Base-by-base conservation (phyloP, 2,113 vertebrate genomes). In the Peucedramus taeniatus region DNA sequence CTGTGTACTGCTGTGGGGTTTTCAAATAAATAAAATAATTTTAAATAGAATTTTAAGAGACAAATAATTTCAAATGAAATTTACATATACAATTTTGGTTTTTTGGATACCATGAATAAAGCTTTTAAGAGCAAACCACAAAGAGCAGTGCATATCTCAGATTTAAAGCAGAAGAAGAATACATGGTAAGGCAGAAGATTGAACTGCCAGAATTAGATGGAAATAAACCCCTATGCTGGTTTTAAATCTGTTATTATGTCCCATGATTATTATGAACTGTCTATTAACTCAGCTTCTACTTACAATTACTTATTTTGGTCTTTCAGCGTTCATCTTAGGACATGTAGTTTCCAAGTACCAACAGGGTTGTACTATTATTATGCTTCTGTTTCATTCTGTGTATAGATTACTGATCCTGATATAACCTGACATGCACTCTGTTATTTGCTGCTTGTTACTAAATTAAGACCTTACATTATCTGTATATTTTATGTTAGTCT, bases 11-110 rank as follows among this genome's bases (percentile, higher is more conserved):
- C 1, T 15, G 7, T 37, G 5, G 1, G 4, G 10, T 3, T 66
- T 90, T 71, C 17, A 94, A 75, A 93, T 26, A 57, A 83, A 28
- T 21, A 54, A 53, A 72, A 18, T 21, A 6, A 5, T 14, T 70
- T 89, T 2, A 4, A 56, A 31, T 21, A 39, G 4, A 68, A 60
- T 61, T 91, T 69, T 42, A 26, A 45, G 59, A 74, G 7, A 49
- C 9, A 50, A n/a, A 49, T 16, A 22, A 56, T 56, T 89, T 53
- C 8, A 59, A 54, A 49, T 51, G 1, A 37, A 85, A 4, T 3
- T 60, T 61, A 8, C 1, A 16, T 56, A 31, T 5, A n/a, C 4
- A 75, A 4, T 53, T 39, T 77, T 45, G 1, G 0, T 2, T 14
- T 81, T 87, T 77, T 75, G 7, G 47, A 50, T 64, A 33, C 5